Evolutionary conservation across 92 coral and sea anemone genomes (phyloP), one percentile per base, ranked within the genome.

Genomic region (Epizoanthus fatuus): DNA sequence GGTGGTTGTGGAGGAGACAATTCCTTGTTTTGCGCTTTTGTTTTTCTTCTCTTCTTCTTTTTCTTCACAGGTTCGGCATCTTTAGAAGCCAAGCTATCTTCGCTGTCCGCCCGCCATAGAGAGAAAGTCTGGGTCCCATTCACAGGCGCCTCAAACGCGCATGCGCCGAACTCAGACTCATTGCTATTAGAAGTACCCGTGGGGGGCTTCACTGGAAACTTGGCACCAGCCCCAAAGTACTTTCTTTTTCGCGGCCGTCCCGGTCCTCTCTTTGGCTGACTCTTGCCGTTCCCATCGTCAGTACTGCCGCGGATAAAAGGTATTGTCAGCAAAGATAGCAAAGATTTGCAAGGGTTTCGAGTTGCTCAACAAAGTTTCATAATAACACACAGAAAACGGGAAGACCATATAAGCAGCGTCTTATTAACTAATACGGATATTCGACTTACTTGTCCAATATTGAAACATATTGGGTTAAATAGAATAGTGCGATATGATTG

Each of bases 201-300:
- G 2, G 95, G 94, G n/a, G 95, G 90, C 19, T 90, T 84, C 58
- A 89, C 92, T 44, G 90, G 95, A 49, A 84, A 86, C 52, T 88
- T 87, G 19, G 93, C 66, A 70, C 96, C 83, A 8, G 95, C 96
- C 35, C 97, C 96, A 73, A 92, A 97, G 86, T 97, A 95, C 59
- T 97, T 97, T 74, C 99, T 70, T 68, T 97, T 97, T 58, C 96
- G 90, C 6, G 99, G 99, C 55, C 99, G 84, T 12, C 99, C 99
- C 15, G 99, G 99, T 19, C 99, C 99, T 71, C 99, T 88, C 80
- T 97, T 97, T 2, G 98, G 99, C 62, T 95, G 92, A 52, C 69
- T 87, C 77, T 96, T 96, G 49, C 98, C 94, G 42, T 56, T 85
- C 4, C 86, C 86, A 49, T 85, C 86, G 10, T 96, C 98, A 22